Conservation (phyloP, 2,797 vertebrate species). For the Argyrosomus regius region DNA sequence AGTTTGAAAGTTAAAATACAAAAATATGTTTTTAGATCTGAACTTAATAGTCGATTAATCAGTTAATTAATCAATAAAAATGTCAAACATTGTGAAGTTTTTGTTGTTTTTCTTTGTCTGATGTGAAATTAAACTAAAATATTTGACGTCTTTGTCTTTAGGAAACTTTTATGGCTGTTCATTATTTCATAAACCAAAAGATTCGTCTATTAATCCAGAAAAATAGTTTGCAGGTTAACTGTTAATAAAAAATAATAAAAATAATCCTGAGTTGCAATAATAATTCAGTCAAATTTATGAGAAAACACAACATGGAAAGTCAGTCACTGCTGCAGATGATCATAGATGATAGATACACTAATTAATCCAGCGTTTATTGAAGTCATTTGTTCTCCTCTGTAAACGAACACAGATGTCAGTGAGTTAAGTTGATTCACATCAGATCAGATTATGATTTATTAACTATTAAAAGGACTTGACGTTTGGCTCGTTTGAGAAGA, state of each 20-base stretch:
- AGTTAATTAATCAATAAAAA: background rate
- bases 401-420: background rate
- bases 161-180: background rate
- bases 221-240: background rate
- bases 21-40: background rate
- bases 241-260: background rate
- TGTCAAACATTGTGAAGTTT: background rate
- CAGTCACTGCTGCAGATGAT: background rate
- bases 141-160: background rate
- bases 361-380: background rate
- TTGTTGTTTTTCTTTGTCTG: background rate
- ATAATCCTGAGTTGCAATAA: background rate
- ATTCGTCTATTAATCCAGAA: background rate
- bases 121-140: background rate
- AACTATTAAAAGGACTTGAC: background rate
- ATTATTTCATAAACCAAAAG: conserved; percentile 7
- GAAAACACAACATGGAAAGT: background rate
- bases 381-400: background rate
- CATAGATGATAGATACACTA: background rate
- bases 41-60: background rate
- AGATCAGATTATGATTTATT: background rate
- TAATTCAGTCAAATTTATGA: background rate
- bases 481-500: background rate
- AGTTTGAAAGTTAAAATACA: background rate
- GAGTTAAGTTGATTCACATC: background rate